These are phyloP conservation scores for Diorhabda elongata DNA, from an alignment of 1,140 invertebrate genomes.

Conservation along the genomic window DNA sequence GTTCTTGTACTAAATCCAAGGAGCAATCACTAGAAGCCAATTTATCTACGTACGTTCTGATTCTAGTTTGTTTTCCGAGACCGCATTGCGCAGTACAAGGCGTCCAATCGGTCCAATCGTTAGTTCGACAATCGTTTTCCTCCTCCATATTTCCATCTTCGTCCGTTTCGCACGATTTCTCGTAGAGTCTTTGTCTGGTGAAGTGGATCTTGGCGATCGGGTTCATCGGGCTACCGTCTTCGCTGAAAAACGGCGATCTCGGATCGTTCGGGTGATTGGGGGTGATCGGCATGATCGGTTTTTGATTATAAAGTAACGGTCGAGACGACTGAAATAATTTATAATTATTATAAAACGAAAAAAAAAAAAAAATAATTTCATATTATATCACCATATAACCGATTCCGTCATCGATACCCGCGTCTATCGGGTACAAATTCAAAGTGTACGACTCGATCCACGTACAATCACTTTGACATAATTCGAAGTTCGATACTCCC, in stretches of 20 bases:
- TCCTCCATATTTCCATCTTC: background rate
- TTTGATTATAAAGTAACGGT: conserved; percentile 73
- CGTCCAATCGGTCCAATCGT: conserved; percentile 60
- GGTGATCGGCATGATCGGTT: conserved; percentile 73
- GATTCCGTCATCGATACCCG: conserved; percentile 89
- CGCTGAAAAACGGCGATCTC: conserved; percentile 87
- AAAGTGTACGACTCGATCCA: conserved; percentile 84
- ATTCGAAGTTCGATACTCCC: conserved; percentile 86
- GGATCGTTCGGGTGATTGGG: conserved; percentile 75
- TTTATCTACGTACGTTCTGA: background rate
- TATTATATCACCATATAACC: conserved; percentile 76
- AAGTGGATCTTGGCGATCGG: conserved; percentile 82
- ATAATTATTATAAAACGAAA: background rate
- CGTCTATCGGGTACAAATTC: conserved; percentile 94
- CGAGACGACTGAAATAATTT: conserved; percentile 59
- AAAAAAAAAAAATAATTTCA: background rate
- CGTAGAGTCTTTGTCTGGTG: conserved; percentile 76
- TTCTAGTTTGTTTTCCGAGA: conserved; percentile 28
- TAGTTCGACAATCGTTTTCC: conserved; percentile 15
- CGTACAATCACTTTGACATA: conserved; percentile 86
- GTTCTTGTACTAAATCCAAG: background rate
- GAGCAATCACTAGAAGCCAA: background rate
- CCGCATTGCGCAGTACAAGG: conserved; percentile 59
- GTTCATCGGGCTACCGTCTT: conserved; percentile 75
- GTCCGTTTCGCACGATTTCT: conserved; percentile 67